Evolutionary conservation across 2,797 vertebrate genomes (phyloP).

Genomic region (Thaleichthys pacificus): DNA sequence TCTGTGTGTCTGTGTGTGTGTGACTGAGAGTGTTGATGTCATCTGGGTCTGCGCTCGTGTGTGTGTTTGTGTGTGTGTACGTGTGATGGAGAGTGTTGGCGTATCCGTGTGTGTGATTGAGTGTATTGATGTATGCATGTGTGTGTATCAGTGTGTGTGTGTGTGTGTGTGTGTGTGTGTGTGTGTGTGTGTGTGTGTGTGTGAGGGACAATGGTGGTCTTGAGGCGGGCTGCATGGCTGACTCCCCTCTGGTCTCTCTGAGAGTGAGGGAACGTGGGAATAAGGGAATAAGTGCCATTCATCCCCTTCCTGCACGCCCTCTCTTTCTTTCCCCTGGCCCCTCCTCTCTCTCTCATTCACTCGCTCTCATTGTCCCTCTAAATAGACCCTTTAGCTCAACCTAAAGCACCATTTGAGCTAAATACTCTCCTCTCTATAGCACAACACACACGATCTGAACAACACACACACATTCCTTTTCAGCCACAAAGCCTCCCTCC

Average conservation of each 20-base stretch:
- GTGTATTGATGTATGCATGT: not conserved
- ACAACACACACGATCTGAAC: constrained; percentile 14
- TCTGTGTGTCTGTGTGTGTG: not conserved
- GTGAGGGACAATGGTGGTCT: constrained; percentile 61
- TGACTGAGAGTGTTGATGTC: not conserved
- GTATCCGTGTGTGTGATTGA: constrained; percentile 5
- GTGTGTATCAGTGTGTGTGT: constrained; percentile 5
- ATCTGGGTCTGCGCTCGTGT: not conserved
- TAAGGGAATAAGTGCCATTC: constrained; percentile 79
- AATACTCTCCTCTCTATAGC: constrained; percentile 56
- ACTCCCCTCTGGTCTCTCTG: constrained; percentile 65
- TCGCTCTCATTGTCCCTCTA: constrained; percentile 69
- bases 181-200: constrained; percentile 55
- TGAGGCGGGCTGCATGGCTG: constrained; percentile 67
- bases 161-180: constrained; percentile 44
- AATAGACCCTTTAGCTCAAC: constrained; percentile 71
- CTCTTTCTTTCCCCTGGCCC: constrained; percentile 54
- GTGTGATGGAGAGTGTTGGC: constrained; percentile 31
- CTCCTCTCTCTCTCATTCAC: constrained; percentile 60
- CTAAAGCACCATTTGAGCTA: constrained; percentile 62
- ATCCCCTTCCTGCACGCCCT: constrained; percentile 71
- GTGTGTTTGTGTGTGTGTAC: constrained; percentile 33
- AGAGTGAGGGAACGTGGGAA: constrained; percentile 73
- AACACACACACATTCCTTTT: not conserved
- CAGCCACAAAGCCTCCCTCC: too few species aligned